Percentiles rank a stretch among this genome's conserved stretches.
These are phyloP conservation scores for Xestia ashworthii DNA, from an alignment of 2,888 invertebrate genomes.

Conservation along the genomic window DNA sequence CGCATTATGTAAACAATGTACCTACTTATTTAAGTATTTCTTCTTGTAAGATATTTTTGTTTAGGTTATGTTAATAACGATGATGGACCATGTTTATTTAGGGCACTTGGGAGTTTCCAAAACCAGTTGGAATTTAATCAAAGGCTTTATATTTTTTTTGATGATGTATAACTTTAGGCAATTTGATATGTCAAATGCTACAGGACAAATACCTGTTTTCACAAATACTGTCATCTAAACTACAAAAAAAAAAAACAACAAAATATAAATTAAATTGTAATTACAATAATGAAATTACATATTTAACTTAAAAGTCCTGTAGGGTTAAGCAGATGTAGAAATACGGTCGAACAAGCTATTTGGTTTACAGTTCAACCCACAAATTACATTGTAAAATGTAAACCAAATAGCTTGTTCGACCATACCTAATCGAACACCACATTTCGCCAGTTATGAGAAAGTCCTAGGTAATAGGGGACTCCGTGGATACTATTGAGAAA, in stretches of 20 bases:
- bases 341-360: no score
- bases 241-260: not conserved
- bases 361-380: no score
- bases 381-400: no score
- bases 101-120: not conserved
- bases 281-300: no score
- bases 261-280: no score
- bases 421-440: not conserved
- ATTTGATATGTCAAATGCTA: not conserved
- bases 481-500: not conserved
- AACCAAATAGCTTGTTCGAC: no score
- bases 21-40: constrained; percentile 19
- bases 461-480: not conserved
- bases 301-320: no score
- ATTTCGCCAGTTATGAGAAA: not conserved
- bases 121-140: not conserved
- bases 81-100: constrained; percentile 9
- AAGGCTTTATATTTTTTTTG: not conserved
- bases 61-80: not conserved
- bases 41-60: constrained; percentile 10
- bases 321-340: not conserved
- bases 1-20: constrained; percentile 67
- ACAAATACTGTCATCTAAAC: not conserved
- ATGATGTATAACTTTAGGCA: not conserved
- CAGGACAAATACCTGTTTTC: not conserved